A percentile compares a stretch with the other conserved stretches of the same genome.
Conservation (phyloP, 1,140 invertebrate species). For the Orussus abietinus region DNA sequence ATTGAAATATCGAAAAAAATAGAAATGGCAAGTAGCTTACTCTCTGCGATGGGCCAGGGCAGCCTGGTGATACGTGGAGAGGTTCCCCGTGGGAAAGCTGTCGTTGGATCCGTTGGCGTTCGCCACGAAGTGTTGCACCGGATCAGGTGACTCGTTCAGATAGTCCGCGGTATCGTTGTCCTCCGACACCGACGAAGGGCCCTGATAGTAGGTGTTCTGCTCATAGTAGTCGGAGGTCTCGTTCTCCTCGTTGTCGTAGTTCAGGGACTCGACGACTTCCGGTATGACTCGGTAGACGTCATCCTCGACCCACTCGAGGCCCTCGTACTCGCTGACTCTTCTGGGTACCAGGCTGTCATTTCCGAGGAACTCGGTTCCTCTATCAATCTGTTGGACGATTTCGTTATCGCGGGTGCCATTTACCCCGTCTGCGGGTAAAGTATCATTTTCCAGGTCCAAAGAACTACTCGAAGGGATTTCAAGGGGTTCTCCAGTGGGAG, state of each 20-base stretch:
- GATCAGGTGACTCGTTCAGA: constrained; percentile 26
- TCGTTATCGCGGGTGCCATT: too few species aligned
- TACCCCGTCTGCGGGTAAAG: neutral
- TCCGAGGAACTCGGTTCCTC: too few species aligned
- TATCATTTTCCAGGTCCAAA: neutral
- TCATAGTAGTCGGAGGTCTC: constrained; percentile 21
- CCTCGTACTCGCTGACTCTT: constrained; percentile 39
- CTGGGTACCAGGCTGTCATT: too few species aligned
- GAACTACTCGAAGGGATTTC: neutral
- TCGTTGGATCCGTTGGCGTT: constrained; percentile 15
- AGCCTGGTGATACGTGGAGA: constrained; percentile 35
- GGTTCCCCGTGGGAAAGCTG: constrained; percentile 23
- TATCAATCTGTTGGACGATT: too few species aligned
- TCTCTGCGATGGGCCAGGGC: constrained; percentile 33
- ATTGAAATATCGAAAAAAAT: constrained; percentile 4
- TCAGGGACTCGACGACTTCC: constrained; percentile 24
- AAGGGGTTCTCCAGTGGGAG: too few species aligned
- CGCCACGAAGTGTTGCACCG: constrained; percentile 5
- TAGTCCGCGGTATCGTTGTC: constrained; percentile 18
- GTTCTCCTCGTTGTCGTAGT: constrained; percentile 28
- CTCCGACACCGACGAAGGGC: neutral
- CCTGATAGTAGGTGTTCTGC: constrained; percentile 2
- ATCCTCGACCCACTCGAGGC: constrained; percentile 46
- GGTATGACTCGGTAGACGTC: constrained; percentile 49
- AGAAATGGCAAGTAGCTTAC: constrained; percentile 35